These are phyloP conservation scores for Rynchops niger DNA, from an alignment of 2,113 vertebrate species.

Conservation along the genomic window DNA sequence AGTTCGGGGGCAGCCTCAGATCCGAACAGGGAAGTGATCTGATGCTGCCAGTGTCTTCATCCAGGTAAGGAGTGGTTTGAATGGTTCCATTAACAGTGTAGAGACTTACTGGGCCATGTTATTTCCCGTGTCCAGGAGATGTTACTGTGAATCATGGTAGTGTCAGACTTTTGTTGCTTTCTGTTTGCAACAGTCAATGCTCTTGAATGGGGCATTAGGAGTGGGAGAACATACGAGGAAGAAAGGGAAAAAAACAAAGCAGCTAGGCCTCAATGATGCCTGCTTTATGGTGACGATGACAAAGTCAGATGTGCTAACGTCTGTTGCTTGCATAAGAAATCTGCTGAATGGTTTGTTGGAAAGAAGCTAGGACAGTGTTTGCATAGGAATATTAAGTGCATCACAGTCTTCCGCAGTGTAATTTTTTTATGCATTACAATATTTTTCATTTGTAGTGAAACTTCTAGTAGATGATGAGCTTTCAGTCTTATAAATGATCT, in stretches of 20 bases:
- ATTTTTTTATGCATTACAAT: neutral
- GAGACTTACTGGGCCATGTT: neutral
- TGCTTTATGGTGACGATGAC: neutral
- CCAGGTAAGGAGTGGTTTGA: neutral
- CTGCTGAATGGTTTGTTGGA: neutral
- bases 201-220: neutral
- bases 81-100: neutral
- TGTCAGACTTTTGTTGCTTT: neutral
- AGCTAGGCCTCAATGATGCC: neutral
- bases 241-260: accelerated
- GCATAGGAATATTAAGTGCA: neutral
- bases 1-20: neutral
- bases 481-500: neutral
- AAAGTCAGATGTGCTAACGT: neutral
- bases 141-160: neutral
- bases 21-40: neutral
- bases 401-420: neutral
- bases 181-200: neutral
- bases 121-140: neutral
- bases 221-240: neutral
- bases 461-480: neutral
- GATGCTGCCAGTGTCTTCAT: neutral
- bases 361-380: neutral
- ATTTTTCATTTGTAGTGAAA: neutral
- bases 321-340: neutral